Conservation (phyloP, 2,797 vertebrate species). For the Tokudaia muenninki region DNA sequence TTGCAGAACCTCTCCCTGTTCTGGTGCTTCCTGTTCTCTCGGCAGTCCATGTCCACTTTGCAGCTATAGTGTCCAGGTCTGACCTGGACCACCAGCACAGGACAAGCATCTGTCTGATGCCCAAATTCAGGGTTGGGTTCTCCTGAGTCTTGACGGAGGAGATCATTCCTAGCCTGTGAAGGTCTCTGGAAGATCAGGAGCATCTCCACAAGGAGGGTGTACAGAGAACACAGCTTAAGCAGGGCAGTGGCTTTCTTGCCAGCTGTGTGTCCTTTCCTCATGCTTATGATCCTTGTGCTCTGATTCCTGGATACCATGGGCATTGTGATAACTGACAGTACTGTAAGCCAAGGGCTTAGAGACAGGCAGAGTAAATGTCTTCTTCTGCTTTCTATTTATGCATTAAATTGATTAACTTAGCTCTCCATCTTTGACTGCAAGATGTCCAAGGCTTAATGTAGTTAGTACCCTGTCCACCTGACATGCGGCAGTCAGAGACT, state of each 20-base stretch:
- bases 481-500: background rate
- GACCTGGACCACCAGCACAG: background rate
- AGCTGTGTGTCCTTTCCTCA: slow-evolving; percentile 14
- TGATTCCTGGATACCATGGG: background rate
- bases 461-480: background rate
- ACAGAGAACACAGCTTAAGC: background rate
- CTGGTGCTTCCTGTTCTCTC: background rate
- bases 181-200: background rate
- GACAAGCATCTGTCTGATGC: background rate
- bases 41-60: background rate
- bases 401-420: background rate
- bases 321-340: background rate
- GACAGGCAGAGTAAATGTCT: background rate
- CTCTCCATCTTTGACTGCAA: background rate
- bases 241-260: slow-evolving; percentile 8
- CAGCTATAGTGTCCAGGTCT: background rate
- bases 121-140: background rate
- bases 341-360: background rate
- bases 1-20: background rate
- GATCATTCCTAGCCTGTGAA: background rate
- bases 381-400: background rate
- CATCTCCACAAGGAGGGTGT: background rate
- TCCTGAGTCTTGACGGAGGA: background rate
- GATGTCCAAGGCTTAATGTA: background rate
- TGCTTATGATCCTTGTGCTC: background rate